Conservation (phyloP, 1,140 invertebrate species). For the Anagrus nilaparvatae region DNA sequence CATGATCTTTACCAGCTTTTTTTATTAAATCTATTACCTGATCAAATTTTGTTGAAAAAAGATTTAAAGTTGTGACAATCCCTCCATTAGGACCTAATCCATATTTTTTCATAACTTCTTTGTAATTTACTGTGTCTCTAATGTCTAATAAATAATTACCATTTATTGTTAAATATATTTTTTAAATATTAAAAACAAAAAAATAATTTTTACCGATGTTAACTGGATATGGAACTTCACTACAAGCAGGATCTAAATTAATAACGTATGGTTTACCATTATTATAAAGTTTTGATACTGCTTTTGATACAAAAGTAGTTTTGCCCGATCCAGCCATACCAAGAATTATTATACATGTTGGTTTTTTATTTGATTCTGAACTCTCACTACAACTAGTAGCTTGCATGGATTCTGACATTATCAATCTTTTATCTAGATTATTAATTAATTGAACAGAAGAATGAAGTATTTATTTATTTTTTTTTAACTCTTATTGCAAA, state of each 20-base stretch:
- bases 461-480: not conserved
- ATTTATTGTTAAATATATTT: too few species aligned
- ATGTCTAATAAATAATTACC: slow-evolving; percentile 66
- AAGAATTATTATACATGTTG: slow-evolving; percentile 68
- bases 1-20: slow-evolving; percentile 60
- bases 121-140: slow-evolving; percentile 95
- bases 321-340: slow-evolving; percentile 84
- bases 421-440: not conserved
- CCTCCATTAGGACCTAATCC: slow-evolving; percentile 92
- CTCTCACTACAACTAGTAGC: not conserved
- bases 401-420: not conserved
- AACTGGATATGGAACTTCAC: slow-evolving; percentile 82
- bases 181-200: slow-evolving; percentile 1
- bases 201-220: slow-evolving; percentile 67
- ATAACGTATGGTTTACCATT: slow-evolving; percentile 76
- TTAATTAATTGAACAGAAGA: not conserved
- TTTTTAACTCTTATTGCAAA: too few species aligned
- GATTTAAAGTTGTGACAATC: slow-evolving; percentile 93
- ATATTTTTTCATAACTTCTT: slow-evolving; percentile 98
- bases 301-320: slow-evolving; percentile 69
- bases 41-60: slow-evolving; percentile 96
- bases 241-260: slow-evolving; percentile 97
- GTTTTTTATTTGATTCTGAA: slow-evolving; percentile 29
- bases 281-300: slow-evolving; percentile 57
- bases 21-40: slow-evolving; percentile 78